Base-by-base conservation (phyloP, 64 coral and sea anemone genomes). In the Actinia equina region DNA sequence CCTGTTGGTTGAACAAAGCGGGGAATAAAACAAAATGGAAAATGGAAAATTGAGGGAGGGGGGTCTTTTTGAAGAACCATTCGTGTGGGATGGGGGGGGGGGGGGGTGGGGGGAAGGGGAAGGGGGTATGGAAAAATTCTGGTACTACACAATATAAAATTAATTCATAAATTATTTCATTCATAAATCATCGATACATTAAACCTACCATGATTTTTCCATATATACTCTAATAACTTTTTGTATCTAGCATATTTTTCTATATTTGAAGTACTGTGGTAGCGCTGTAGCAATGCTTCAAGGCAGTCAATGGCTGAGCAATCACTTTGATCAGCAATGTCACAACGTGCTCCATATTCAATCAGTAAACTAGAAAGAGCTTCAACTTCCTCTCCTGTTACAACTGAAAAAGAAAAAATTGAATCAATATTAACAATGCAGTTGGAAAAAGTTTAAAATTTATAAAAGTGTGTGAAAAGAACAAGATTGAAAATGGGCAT, bases 291-390 rank as follows among this genome's bases (percentile, higher is more conserved):
- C 59, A 92, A 20, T 70, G 84, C 86, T 70, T 92, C 77, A 67
- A 92, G 77, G 18, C 86, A 54, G 15, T 79, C 79, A 27, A 87
- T 83, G 2, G 90, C 77, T 2, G 90, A 87, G 37, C 86, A 85
- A 58, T 86, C 90, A 19, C 27, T 92, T 52, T 92, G 76, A 82
- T 92, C 90, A 27, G 79, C 7, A n/a, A 92, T 53, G 43, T 92
- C 90, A 87, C 78, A 87, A 17, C 85, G 59, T 11, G 90, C 90
- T 18, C 90, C 90, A 82, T 92, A 92, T 77, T 92, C 90, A 26
- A 92, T 37, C 23, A 92, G 61, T 87, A 92, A 83, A 26, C 86
- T 58, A 61, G 85, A 70, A 13, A 92, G 54, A 3, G 90, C 55
- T 41, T 79, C 90, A 14, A 86, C 85, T 58, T 87, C 90, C 45